Base-by-base conservation (phyloP, 2,888 invertebrate species). In the Ophioninae sp. region DNA sequence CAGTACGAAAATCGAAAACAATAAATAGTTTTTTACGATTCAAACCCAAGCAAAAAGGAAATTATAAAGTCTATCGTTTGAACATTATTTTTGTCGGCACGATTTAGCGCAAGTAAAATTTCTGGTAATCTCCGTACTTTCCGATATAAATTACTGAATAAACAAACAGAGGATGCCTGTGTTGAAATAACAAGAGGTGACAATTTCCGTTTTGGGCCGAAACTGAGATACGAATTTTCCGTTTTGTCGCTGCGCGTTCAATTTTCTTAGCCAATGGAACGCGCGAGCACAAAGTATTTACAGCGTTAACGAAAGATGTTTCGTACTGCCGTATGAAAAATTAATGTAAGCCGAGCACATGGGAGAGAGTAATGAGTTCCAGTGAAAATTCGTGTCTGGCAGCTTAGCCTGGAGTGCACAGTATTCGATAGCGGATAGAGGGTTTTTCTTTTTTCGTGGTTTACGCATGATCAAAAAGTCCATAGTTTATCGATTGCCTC, bases 401-500 rank as follows among this genome's bases (percentile, higher is more conserved):
- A 79, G 44, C 67, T 21, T 64, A 30, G 84, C 78, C 30, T 20
- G 39, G 30, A 30, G 62, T 57, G 79, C 81, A 84, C 76, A 75
- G 73, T 83, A 85, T 82, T 84, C 76, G 84, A 84, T 73, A 68
- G 84, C 84, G 82, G 79, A 86, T 85, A 84, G 85, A 86, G 84
- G 85, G 85, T 85, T 77, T 76, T 65, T 77, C 74, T 65, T 80
- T 44, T 76, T 81, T 80, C 80, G 79, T 82, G 81, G 23, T 84
- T 70, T 68, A 83, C 89, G 92, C 93, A 93, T 93, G 93, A 93
- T 93, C 93, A 93, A 93, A 93, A 93, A 93, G 92, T 93, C 93
- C 92, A 92, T 93, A 93, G 93, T 93, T 93, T 92, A 91, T 86
- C 90, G 88, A 92, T 93, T 93, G 93, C 93, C 93, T 92, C 91